Percentiles rank a stretch among this genome's conserved stretches.
phyloP scores from a whole-genome alignment of 2,888 invertebrate genomes.

The Galerucella calmariensis region DNA sequence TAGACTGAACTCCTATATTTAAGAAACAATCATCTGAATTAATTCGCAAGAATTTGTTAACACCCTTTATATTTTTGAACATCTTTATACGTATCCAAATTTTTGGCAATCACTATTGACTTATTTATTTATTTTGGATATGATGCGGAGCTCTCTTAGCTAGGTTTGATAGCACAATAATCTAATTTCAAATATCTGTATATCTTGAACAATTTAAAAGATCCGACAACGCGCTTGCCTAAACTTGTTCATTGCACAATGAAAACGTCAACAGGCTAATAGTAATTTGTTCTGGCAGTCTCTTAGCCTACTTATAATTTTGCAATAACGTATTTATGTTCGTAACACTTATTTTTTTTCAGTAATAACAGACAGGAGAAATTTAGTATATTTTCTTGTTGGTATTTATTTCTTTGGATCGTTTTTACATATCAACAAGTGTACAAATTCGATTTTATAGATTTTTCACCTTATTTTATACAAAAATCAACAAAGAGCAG shows the following conservation, averaged over 20 bases:
- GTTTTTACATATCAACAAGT: not conserved
- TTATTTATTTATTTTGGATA: no score
- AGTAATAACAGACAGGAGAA: slow-evolving; percentile 3
- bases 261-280: slow-evolving; percentile 3
- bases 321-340: slow-evolving; percentile 11
- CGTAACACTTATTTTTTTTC: slow-evolving; percentile 6
- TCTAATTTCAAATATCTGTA: no score
- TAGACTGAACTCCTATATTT: no score
- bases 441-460: not conserved
- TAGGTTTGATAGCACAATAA: no score
- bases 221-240: not conserved
- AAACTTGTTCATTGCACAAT: not conserved
- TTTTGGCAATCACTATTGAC: no score
- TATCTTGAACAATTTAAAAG: not conserved
- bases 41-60: no score
- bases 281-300: slow-evolving; percentile 6
- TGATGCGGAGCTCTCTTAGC: no score
- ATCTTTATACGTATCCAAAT: no score
- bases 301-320: slow-evolving; percentile 15
- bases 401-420: not conserved
- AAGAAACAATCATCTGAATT: no score
- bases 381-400: not conserved
- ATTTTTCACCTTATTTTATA: not conserved
- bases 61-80: no score
- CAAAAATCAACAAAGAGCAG: not conserved